Percentiles rank a stretch among this genome's conserved stretches.
Evolutionary conservation across 2,888 invertebrate species (phyloP).

Genomic region (Lasioglossum oenotherae): DNA sequence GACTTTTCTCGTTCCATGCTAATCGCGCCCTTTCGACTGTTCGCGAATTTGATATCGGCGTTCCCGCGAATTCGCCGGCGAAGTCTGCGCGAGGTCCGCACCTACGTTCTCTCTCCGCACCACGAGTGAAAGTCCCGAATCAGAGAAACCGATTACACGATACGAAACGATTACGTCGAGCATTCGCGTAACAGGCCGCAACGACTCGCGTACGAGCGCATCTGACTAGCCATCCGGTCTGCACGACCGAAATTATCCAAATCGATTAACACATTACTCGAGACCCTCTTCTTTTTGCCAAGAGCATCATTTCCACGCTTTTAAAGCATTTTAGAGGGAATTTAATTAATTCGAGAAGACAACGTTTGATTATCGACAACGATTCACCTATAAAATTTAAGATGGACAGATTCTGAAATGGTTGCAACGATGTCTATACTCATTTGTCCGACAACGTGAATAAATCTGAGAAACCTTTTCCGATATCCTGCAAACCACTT

Average conservation of each 20-base stretch:
- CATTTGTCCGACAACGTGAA: neutral
- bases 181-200: constrained; percentile 7
- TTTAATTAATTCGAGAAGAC: too few relatives aligned
- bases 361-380: too few relatives aligned
- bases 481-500: neutral
- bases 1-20: constrained; percentile 8
- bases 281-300: neutral
- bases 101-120: neutral
- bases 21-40: constrained; percentile 12
- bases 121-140: constrained; percentile 47
- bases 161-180: constrained; percentile 35
- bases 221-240: neutral
- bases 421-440: neutral
- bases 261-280: neutral
- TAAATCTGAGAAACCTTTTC: neutral
- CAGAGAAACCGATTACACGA: constrained; percentile 44
- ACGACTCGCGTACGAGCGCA: neutral
- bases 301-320: neutral
- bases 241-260: neutral
- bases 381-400: neutral
- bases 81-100: neutral
- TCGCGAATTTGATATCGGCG: neutral
- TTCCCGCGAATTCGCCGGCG: neutral
- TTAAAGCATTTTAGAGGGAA: too few relatives aligned
- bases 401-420: neutral